Evolutionary conservation across 2,888 invertebrate species (phyloP), one percentile per base, ranked within the genome.

Genomic region (Macaria notata): DNA sequence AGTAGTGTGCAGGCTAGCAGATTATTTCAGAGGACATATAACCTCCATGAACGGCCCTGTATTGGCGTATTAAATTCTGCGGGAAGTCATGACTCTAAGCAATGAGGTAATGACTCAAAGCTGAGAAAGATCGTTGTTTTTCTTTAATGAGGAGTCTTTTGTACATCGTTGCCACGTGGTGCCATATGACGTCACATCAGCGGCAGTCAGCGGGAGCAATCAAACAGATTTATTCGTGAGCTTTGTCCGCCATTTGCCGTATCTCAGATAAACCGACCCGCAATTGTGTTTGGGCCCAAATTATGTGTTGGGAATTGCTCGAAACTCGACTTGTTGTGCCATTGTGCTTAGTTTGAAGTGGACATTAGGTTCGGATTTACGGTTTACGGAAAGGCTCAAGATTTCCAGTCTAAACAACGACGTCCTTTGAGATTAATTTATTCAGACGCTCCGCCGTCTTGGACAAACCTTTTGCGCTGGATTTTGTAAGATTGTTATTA

Each of bases 141-240:
- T 2, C 19, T 19, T 19, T 19, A 19, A 19, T 19, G 19, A 19
- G 19, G 19, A 19, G 19, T 19, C 19, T 19, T 19, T 19, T 19
- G 19, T 19, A 19, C 19, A 19, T 19, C 19, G 19, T 19, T 19
- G 19, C 19, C 19, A 19, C 19, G 19, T 19, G 19, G 19, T 63
- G 58, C 62, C 56, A 64, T 62, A 66, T 68, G 68, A 68, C 64
- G 65, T 51, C 62, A 59, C 49, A 59, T 55, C 63, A 55, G 9
- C 50, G 48, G 51, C 58, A 64, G 62, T 62, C 68, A 68, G 68
- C 70, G 48, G 67, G 63, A 62, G 70, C 74, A 72, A 78, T 78
- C 76, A 76, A 77, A 75, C 66, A 74, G 72, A 79, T 79, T 76
- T 77, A 76, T 73, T 69, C 56, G 66, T 59, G 50, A 61, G 64